Conservation (phyloP, 2,888 invertebrate genomes). For the Abrostola triplasia region DNA sequence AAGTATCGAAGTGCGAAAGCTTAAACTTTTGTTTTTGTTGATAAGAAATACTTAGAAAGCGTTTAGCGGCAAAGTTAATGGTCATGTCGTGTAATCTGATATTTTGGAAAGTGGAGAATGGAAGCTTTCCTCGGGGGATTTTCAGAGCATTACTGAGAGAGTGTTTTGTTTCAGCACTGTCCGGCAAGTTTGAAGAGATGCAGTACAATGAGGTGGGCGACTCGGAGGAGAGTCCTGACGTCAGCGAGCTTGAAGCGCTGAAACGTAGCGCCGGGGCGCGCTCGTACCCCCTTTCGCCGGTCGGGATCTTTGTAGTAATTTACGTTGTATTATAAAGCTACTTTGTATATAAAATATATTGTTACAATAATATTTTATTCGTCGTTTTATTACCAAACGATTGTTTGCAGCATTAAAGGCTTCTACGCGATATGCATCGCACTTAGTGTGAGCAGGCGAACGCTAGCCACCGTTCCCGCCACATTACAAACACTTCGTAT, state of each 20-base stretch:
- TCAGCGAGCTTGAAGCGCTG: constrained; percentile 82
- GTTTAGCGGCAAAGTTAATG: constrained; percentile 68
- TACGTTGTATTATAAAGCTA: constrained; percentile 79
- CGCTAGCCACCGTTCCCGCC: no score
- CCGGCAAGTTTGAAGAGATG: constrained; percentile 84
- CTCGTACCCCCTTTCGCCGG: constrained; percentile 54
- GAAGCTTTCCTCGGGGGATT: constrained; percentile 53
- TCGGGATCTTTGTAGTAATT: constrained; percentile 68
- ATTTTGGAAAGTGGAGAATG: constrained; percentile 59
- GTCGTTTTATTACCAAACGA: constrained; percentile 58
- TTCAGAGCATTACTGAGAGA: constrained; percentile 52
- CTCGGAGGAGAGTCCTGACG: constrained; percentile 80
- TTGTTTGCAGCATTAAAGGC: not conserved
- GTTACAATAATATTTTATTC: constrained; percentile 78
- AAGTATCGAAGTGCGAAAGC: constrained; percentile 73
- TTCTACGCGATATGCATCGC: no score
- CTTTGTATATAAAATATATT: constrained; percentile 86
- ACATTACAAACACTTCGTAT: no score
- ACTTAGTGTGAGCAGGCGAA: no score
- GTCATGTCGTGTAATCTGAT: constrained; percentile 71
- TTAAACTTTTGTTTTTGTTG: constrained; percentile 41
- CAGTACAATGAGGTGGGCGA: constrained; percentile 83
- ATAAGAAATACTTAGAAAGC: constrained; percentile 55
- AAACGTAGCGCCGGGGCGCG: constrained; percentile 75
- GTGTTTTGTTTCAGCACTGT: constrained; percentile 76